phyloP scores from a whole-genome alignment of 2,888 invertebrate species.

The Caenorhabditis becei region DNA sequence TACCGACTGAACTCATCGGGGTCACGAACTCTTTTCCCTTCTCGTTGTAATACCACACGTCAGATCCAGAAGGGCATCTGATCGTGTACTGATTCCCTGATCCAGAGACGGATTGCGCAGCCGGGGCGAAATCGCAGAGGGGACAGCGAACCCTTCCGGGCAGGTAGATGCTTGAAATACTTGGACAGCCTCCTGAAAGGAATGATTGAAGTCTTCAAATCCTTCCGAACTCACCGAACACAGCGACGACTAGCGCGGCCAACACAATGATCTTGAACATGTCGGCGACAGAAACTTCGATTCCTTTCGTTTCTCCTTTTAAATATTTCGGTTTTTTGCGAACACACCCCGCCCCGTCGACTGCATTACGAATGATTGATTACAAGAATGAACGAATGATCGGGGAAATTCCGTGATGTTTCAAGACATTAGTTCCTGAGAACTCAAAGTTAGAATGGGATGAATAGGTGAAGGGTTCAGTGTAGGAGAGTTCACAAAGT shows the following conservation, averaged over 20 bases:
- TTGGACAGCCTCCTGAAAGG: constrained; percentile 42
- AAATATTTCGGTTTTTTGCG: background rate
- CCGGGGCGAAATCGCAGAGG: constrained; percentile 24
- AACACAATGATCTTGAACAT: constrained; percentile 45
- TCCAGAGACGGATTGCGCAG: constrained; percentile 20
- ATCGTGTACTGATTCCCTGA: constrained; percentile 28
- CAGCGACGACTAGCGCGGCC: background rate
- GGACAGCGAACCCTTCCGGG: constrained; percentile 36
- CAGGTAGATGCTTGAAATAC: constrained; percentile 9
- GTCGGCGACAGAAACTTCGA: background rate
- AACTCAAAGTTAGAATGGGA: background rate
- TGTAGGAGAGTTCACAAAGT: background rate
- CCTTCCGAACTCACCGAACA: constrained; percentile 9
- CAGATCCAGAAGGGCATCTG: constrained; percentile 28
- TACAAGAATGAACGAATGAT: background rate
- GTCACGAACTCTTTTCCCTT: constrained; percentile 38
- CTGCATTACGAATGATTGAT: constrained; percentile 31
- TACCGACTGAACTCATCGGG: constrained; percentile 32
- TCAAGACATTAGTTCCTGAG: background rate
- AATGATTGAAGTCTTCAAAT: too few relatives aligned
- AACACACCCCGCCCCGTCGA: constrained; percentile 26
- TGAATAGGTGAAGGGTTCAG: background rate
- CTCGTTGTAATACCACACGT: constrained; percentile 50
- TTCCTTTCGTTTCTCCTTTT: constrained; percentile 1
- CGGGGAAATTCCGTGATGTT: background rate